Base-by-base conservation (phyloP, 2,888 invertebrate species). In the Mesorhabditis spiculigera region DNA sequence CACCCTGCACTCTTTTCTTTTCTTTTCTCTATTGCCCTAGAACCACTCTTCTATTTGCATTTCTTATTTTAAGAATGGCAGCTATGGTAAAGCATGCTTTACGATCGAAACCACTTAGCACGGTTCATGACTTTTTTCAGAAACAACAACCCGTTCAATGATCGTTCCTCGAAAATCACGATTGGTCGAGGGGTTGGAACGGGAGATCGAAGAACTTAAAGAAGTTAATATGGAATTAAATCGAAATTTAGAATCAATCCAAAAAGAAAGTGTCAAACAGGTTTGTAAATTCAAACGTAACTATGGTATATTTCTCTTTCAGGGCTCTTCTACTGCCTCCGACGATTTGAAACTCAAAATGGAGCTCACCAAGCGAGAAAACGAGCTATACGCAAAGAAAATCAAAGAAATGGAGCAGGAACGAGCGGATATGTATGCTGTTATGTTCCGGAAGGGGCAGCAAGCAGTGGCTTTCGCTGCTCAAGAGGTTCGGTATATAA, bases 361-460 rank as follows among this genome's bases (percentile, higher is more conserved):
- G 10, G 77, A 78, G 4, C 71, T 82, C 41, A 71, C 82, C 43
- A 66, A 75, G 63, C 68, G 74, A 63, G 81, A 84, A 71, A 82
- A 76, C 63, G 80, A 78, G 61, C 75, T 85, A 80, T 85, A 85
- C 68, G 85, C 84, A 71, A 78, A 82, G 67, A 83, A 84, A 70
- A 72, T 85, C 44, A 68, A 73, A 5, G 82, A 82, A 43, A 76
- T 83, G 65, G 86, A 86, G 65, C 77, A 80, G 64, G 84, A 86
- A 66, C 76, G 79, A 63, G 73, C 73, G 62, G 80, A 85, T 61
- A 86, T 85, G 84, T 84, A 86, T 68, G 68, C 84, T 63, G 76
- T 83, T 5, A 85, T 86, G 85, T 86, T 86, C 80, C 79, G 83
- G 67, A 86, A 86, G 74, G 86, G 85, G 1, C 86, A 85, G 70